phyloP scores from a whole-genome alignment of 1,140 invertebrate species.

The Neodiprion virginianus region DNA sequence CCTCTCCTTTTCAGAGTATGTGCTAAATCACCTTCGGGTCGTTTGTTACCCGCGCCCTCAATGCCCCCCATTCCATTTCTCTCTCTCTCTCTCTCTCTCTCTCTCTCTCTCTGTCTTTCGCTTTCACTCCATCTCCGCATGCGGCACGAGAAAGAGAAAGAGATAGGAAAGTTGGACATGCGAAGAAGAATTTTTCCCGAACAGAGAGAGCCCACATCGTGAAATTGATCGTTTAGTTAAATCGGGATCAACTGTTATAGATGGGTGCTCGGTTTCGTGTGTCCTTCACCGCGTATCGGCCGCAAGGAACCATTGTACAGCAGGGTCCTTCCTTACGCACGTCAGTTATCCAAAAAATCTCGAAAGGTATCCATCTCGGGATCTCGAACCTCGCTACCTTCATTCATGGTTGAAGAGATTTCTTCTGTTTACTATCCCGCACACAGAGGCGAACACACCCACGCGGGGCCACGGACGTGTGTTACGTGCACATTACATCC shows the following conservation, averaged over 20 bases:
- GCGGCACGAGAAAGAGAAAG: no score
- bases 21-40: constrained; percentile 61
- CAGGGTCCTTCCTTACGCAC: background rate
- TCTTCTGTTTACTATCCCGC: constrained; percentile 46
- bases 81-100: background rate
- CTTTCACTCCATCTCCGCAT: no score
- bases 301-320: constrained; percentile 4
- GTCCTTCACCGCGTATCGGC: background rate
- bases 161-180: no score
- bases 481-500: background rate
- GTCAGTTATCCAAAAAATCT: constrained; percentile 7
- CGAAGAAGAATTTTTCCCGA: no score
- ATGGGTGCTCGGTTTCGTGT: no score
- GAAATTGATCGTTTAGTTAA: constrained; percentile 4
- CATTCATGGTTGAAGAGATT: constrained; percentile 54
- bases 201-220: background rate
- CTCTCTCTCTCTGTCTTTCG: no score
- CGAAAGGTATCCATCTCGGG: background rate
- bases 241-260: background rate
- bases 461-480: constrained; percentile 9
- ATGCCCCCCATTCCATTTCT: background rate
- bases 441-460: background rate
- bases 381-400: constrained; percentile 31
- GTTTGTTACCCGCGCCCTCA: constrained; percentile 54
- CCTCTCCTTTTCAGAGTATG: constrained; percentile 38